Base-by-base conservation (phyloP, 2,797 vertebrate genomes). In the Silurus aristotelis region DNA sequence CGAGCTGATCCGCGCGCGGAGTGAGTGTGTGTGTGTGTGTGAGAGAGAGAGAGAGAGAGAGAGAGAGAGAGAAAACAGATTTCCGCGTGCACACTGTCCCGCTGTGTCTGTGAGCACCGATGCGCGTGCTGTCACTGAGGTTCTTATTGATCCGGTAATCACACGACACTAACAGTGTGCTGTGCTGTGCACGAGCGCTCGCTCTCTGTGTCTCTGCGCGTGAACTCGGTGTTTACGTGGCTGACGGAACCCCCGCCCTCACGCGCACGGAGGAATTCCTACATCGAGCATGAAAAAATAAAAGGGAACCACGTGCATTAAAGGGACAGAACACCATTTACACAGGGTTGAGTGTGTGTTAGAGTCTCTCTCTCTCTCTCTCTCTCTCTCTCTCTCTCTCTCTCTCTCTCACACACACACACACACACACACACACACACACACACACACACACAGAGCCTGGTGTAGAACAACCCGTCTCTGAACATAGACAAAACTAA, bases 171-270 rank as follows among this genome's bases (percentile, higher is more conserved):
- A 56, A 58, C 2, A 0, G 25, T 17, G n/a, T 31, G 31, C 1
- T 31, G 1, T 58, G 27, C 0, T 19, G 6, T 19, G 52, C n/a
- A 55, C 55, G 27, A 58, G 75, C 27, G 27, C 27, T n/a, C 4
- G 19, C 55, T 48, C 55, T 78, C 56, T 1, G 22, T 10, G n/a
- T 55, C 20, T 38, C 46, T 70, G 80, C 66, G 80, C 66, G 52
- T 38, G 25, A 20, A 82, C 12, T 56, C 31, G 13, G 82, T 61
- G 82, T 56, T 83, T 68, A 83, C 82, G 68, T 83, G 81, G 81
- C 81, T 20, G 22, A 14, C 76, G 76, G 76, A 72, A 61, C 31
- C 43, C 31, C 38, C 56, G 17, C 66, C 67, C 31, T n/a, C 67
- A 0, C 73, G 73, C 55, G 25, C 73, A 15, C 52, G 15, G 19